Percentiles rank a stretch among this genome's conserved stretches.
Conservation (phyloP, 1,140 invertebrate genomes). For the Pemphigus obesinymphae region DNA sequence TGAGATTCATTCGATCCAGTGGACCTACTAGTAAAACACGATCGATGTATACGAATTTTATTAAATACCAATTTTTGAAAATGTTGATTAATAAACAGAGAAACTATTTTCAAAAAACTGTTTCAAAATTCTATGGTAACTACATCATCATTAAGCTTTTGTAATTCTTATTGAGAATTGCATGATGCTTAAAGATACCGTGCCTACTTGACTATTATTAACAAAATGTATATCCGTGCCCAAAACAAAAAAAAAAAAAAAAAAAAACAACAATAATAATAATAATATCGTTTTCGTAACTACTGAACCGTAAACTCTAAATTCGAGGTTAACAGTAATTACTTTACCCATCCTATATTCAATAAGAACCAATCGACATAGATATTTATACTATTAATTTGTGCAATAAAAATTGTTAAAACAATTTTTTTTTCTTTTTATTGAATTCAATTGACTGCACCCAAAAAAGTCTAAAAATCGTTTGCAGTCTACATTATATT, state of each 20-base stretch:
- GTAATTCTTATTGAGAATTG: too few species aligned
- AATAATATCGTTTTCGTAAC: neutral
- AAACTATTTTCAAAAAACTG: too few species aligned
- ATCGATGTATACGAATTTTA: too few species aligned
- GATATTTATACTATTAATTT: neutral
- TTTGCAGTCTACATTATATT: neutral
- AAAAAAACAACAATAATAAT: neutral
- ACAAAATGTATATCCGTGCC: neutral
- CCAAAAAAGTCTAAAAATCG: neutral
- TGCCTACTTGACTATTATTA: neutral
- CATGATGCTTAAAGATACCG: neutral
- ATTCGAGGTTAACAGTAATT: neutral
- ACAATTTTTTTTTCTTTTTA: neutral
- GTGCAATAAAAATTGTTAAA: neutral
- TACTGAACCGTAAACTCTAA: neutral
- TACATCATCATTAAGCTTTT: too few species aligned
- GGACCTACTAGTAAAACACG: too few species aligned
- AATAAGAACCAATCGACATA: neutral
- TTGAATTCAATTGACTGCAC: conserved; percentile 18
- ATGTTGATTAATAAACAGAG: too few species aligned
- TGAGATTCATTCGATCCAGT: too few species aligned
- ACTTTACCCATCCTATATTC: neutral
- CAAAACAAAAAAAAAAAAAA: neutral
- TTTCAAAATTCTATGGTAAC: too few species aligned
- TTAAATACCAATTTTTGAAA: too few species aligned